These are phyloP conservation scores for Sebastolobus altivelis DNA, from an alignment of 2,797 vertebrate species.

Conservation along the genomic window DNA sequence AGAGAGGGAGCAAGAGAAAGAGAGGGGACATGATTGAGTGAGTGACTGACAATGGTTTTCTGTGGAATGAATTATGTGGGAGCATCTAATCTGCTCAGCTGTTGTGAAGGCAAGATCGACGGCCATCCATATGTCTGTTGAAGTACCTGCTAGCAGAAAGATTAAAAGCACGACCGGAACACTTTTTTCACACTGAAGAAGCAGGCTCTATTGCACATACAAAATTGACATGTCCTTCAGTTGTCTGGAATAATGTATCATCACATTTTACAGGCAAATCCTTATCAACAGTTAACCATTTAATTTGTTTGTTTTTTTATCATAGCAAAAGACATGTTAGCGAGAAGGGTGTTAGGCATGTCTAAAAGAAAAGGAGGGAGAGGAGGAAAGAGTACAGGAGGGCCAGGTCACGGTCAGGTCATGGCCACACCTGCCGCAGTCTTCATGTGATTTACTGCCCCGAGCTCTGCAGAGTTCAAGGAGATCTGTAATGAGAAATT, in stretches of 20 bases:
- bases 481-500: constrained; percentile 90
- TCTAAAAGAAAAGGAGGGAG: constrained; percentile 30
- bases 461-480: constrained; percentile 86
- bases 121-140: constrained; percentile 48
- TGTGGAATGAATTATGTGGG: constrained; percentile 68
- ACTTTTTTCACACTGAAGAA: constrained; percentile 9
- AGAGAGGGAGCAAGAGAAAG: constrained; percentile 18
- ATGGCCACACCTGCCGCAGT: constrained; percentile 83
- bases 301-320: not conserved
- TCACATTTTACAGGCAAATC: constrained; percentile 2
- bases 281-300: not conserved
- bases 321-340: constrained; percentile 4
- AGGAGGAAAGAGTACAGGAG: constrained; percentile 36
- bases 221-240: constrained; percentile 38
- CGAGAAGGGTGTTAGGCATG: not conserved
- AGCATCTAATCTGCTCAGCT: constrained; percentile 74
- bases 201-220: constrained; percentile 4
- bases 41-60: constrained; percentile 73
- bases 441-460: constrained; percentile 88
- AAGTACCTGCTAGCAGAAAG: constrained; percentile 60
- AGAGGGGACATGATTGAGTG: constrained; percentile 58
- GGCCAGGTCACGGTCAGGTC: constrained; percentile 67
- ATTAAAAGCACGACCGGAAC: constrained; percentile 53
- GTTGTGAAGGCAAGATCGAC: constrained; percentile 65
- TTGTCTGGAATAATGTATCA: not conserved